These are phyloP conservation scores for Periophthalmus modestus DNA, from an alignment of 2,113 vertebrate genomes.

Conservation along the genomic window DNA sequence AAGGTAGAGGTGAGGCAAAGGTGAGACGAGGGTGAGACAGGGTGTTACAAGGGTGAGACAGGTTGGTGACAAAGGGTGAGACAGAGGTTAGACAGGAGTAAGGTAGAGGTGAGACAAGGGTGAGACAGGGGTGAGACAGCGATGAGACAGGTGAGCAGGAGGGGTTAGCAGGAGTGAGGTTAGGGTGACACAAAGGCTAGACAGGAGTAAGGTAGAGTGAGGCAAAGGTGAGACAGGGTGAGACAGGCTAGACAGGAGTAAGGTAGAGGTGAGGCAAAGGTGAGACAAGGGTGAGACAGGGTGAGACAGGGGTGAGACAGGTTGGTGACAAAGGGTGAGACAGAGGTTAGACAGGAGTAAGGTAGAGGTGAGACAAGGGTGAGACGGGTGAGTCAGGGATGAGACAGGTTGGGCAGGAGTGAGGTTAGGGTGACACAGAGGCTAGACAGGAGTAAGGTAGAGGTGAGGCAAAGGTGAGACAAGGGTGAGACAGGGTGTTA, in stretches of 20 bases:
- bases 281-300: too few relatives aligned
- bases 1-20: slow-evolving; percentile 21
- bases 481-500: neutral
- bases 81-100: neutral
- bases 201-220: neutral
- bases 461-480: too few relatives aligned
- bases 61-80: slow-evolving; percentile 28
- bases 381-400: too few relatives aligned
- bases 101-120: slow-evolving; percentile 6
- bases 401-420: too few relatives aligned
- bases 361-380: too few relatives aligned
- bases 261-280: too few relatives aligned
- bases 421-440: too few relatives aligned
- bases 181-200: neutral
- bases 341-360: too few relatives aligned
- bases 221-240: slow-evolving; percentile 35
- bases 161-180: accelerated
- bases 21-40: slow-evolving; percentile 34
- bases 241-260: neutral
- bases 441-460: slow-evolving; percentile 5
- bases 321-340: too few relatives aligned
- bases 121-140: slow-evolving; percentile 48
- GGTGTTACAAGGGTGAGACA: neutral
- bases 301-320: too few relatives aligned
- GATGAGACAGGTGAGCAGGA: slow-evolving; percentile 47